Evolutionary conservation across 2,113 vertebrate genomes (phyloP).

Genomic region (Lichenostomus cassidix): DNA sequence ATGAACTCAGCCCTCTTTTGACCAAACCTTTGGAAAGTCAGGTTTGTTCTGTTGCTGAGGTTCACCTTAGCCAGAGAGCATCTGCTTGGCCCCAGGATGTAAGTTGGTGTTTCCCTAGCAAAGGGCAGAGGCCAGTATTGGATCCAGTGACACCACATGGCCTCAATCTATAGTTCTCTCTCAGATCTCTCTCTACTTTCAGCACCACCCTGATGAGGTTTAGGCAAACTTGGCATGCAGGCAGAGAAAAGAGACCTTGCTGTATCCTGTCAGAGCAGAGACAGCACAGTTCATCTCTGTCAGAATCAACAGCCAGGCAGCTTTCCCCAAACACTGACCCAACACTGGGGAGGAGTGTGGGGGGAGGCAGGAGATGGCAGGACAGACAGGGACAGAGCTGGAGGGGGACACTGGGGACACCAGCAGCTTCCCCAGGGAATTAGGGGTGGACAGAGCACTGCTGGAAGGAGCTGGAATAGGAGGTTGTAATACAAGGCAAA

Average conservation of each 20-base stretch:
- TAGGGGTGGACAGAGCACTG: accelerated
- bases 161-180: neutral
- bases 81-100: neutral
- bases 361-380: neutral
- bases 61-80: neutral
- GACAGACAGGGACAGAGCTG: neutral
- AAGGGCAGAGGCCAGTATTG: neutral
- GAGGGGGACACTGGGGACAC: neutral
- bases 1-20: neutral
- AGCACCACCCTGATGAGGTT: neutral
- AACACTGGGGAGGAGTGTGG: neutral
- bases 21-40: neutral
- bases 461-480: neutral
- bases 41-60: neutral
- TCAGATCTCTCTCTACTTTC: neutral
- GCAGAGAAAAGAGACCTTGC: neutral
- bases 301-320: neutral
- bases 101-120: neutral
- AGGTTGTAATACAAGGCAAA: neutral
- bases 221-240: neutral
- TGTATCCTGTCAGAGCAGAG: neutral
- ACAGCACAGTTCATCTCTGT: neutral
- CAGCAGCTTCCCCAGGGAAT: neutral
- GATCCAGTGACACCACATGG: accelerated
- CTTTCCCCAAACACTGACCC: neutral